Base-by-base conservation (phyloP, 2,113 vertebrate genomes). In the Perca schrenkii region DNA sequence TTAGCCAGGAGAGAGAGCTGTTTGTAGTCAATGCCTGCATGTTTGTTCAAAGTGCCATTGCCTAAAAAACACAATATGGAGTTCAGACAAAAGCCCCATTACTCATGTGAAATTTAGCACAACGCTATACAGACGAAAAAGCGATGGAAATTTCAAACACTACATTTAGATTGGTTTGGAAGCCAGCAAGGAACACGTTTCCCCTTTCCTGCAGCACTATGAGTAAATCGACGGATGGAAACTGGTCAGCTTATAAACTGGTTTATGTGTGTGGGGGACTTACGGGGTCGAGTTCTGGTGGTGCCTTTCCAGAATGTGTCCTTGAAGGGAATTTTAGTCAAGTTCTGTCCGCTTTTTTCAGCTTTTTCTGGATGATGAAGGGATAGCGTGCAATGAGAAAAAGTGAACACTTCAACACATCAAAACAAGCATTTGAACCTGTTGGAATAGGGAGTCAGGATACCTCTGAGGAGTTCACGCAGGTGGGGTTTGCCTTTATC, bases 251-350 rank as follows among this genome's bases (percentile, higher is more conserved):
- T 73, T 31, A 69, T 72, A 61, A 69, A 75, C 2, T 43, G 22
- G 40, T 63, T 78, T 65, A 8, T 56, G 61, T 40, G 52, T 77
- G 65, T 63, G 50, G 34, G 34, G 14, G 81, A 95, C 98, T 98
- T 94, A 99, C 98, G 93, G 61, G 98, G 98, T 46, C 98, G 95
- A 0, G 98, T 99, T 83, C 98, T 97, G n/a, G 98, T 99, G 0
- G 98, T 99, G 91, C 98, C 98, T 93, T 99, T 99, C 98, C 98
- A 99, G 92, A 99, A 99, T 0, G 96, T 96, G 79, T 99, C 98
- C 92, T 98, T 99, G 93, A 98, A 99, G 85, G 98, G 98, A 81
- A 99, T 96, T 93, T 97, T 97, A 68, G 94, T 95, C 90, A 99
- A 95, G 88, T 87, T 99, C 92, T 99, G 98, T 72, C 98, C 98